Base-by-base conservation (phyloP, 2,797 vertebrate species). In the Hypotaenidia philippensis region DNA sequence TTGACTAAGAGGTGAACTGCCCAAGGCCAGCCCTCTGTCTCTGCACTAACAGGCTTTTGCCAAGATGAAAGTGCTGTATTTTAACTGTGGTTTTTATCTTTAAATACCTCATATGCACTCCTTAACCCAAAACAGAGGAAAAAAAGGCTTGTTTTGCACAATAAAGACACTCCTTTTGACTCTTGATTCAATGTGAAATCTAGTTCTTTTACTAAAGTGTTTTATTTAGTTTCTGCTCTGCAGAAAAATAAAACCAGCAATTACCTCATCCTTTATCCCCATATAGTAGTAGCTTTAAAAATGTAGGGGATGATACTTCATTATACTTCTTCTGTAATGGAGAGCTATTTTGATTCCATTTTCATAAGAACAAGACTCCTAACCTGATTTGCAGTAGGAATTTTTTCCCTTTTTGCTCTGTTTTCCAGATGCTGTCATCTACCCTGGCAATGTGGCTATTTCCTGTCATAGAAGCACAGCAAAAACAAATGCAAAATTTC, bases 401-500 rank as follows among this genome's bases (percentile, higher is more conserved):
- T 83, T 89, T 89, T 74, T 4, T 5, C 34, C 7, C 41, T 49
- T 78, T 84, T 75, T 61, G 6, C 27, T 83, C 55, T 65, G 27
- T 87, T 96, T 89, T 89, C 68, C 61, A 83, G 87, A 75, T 75
- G n/a, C 27, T 87, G 2, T 47, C 32, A 72, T 72, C 41, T 59
- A 31, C 38, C 31, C 34, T 69, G 70, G 59, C 57, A 90, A 21
- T 52, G 72, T 0, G 2, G 53, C n/a, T 61, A 59, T 88, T 94
- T 93, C 45, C 45, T 81, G 79, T 38, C 77, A 92, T 36, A 90
- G 57, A 64, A 88, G 38, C 27, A 50, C 27, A 69, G 50, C 9
- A 78, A 91, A 88, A 96, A 82, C 21, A 82, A 86, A 76, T 61
- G 34, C 36, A 65, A 86, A 82, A 79, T 94, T 94, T 94, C 87